Conservation (phyloP, 2,797 vertebrate species). For the Argya squamiceps region DNA sequence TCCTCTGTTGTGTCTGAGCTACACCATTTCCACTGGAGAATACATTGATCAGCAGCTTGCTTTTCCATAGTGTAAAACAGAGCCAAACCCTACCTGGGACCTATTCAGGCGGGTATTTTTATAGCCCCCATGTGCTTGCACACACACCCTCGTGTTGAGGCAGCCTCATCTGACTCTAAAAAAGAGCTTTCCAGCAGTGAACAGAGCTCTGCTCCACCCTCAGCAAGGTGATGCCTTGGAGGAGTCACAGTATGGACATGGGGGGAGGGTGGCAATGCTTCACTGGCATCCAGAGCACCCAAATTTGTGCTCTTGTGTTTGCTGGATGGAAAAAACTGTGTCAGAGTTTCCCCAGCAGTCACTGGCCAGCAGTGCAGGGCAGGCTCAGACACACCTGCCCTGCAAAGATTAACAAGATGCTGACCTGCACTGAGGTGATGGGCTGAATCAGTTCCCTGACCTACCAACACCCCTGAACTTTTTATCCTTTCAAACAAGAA, state of each 20-base stretch:
- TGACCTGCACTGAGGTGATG: neutral
- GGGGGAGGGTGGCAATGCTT: neutral
- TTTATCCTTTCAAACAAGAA: neutral
- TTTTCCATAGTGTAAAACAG: neutral
- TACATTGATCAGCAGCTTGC: neutral
- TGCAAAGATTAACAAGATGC: neutral
- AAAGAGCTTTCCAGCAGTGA: neutral
- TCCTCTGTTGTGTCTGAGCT: neutral
- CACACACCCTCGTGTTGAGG: rapidly evolving
- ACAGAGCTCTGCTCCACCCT: neutral
- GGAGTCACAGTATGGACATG: neutral
- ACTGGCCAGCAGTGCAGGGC: neutral
- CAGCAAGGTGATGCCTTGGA: neutral
- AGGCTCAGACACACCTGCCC: neutral
- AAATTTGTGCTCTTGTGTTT: slow-evolving; percentile 7
- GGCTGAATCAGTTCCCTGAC: neutral
- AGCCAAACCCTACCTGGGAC: neutral
- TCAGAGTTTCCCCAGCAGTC: neutral
- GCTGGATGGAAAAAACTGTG: neutral
- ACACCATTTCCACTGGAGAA: neutral
- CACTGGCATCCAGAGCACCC: neutral
- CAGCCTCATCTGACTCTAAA: neutral
- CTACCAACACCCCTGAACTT: neutral
- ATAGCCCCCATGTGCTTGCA: neutral
- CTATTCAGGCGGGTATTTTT: neutral